Evolutionary conservation across 2,113 vertebrate genomes (phyloP).

Genomic region (Notarius quadriscutis): DNA sequence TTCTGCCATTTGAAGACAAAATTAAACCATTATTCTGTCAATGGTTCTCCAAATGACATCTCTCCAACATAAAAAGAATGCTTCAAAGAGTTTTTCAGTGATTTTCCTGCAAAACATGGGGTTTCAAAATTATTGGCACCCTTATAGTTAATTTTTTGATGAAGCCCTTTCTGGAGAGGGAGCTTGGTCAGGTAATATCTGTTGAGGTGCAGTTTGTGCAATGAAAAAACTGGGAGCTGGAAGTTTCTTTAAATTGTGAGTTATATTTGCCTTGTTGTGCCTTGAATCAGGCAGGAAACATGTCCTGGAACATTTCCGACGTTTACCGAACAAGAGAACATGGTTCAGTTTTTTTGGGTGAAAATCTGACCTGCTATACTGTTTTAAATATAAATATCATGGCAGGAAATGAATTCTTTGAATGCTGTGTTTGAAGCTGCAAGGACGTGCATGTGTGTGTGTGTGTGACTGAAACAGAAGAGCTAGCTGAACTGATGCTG

Average conservation of each 20-base stretch:
- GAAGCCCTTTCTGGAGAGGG: not conserved
- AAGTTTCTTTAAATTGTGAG: not conserved
- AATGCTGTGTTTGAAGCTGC: not conserved
- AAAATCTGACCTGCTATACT: not conserved
- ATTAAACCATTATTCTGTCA: no score
- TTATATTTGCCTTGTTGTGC: no score
- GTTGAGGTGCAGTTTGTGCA: not conserved
- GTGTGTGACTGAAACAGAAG: not conserved
- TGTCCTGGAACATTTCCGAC: not conserved
- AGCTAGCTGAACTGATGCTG: slow-evolving; percentile 2
- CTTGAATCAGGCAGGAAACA: no score
- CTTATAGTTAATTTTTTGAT: not conserved
- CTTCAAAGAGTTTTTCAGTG: not conserved
- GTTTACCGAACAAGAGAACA: not conserved
- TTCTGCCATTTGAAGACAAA: no score
- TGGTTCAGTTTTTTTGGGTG: no score
- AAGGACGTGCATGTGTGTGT: not conserved
- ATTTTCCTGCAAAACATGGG: not conserved
- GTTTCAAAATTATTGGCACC: not conserved
- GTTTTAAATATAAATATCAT: not conserved
- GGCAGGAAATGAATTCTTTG: not conserved
- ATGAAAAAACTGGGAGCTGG: not conserved
- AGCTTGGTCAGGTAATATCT: not conserved
- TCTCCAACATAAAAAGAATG: no score
- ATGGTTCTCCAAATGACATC: no score